Base-by-base conservation (phyloP, 2,797 vertebrate genomes). In the Phoebastria nigripes region DNA sequence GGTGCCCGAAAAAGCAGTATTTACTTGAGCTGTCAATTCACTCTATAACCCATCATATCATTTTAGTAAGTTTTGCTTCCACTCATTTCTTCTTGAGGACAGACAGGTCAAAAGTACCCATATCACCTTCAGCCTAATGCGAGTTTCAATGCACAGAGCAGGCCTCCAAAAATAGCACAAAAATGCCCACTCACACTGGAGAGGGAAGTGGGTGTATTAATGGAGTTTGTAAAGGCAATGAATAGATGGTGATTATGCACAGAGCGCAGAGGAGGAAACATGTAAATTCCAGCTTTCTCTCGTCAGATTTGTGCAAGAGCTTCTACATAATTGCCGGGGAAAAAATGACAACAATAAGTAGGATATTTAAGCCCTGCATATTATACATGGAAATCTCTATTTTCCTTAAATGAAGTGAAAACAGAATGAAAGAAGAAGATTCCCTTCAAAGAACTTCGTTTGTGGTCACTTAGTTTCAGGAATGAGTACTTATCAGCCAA, bases 321-420 rank as follows among this genome's bases (percentile, higher is more conserved):
- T 90, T 94, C 80, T 61, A 66, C 47, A 87, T 46, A 93, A 89
- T 15, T 93, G 56, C 59, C 16, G 16, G 13, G 84, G 59, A 8
- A 15, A 66, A 86, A 93, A 80, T 55, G 31, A 63, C 55, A 90
- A 71, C 77, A 82, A n/a, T 77, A 95, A 88, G 58, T 46, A 92
- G 73, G 70, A 73, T 73, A 94, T 89, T 95, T 93, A 87, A 89
- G 51, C 33, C 35, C 26, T 37, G 33, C 44, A 74, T 39, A 93
- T 85, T 58, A 77, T 35, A 89, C 25, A 67, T 28, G 41, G 63
- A 93, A 94, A 94, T 88, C 22, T 91, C 85, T 85, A 51, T 93
- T 90, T 93, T 87, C 89, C 82, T 84, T 69, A 90, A 90, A 87
- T 71, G 63, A 72, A 89, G 42, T 52, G 63, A 79, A 95, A 96